Evolutionary conservation across 2,797 vertebrate species (phyloP), one percentile per base, ranked within the genome.

Genomic region (Artibeus lituratus): DNA sequence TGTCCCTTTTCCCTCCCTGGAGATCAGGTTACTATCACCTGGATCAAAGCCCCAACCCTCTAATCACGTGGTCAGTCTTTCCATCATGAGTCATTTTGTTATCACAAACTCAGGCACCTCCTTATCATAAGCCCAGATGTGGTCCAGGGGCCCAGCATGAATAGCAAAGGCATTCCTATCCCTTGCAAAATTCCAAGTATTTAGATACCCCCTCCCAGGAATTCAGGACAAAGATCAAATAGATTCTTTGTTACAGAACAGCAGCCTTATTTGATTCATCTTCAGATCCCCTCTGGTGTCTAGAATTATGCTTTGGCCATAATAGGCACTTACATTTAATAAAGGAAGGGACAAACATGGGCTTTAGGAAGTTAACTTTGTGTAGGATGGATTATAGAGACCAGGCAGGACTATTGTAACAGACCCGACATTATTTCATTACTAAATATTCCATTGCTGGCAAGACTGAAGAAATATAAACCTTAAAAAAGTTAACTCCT

Each of bases 381-480:
- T 14, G 18, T n/a, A 81, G 47, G 26, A 59, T 51, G 35, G 29
- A 80, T 80, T 87, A 32, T n/a, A 74, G 42, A 90, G 26, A 88
- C 24, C 65, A 90, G 77, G 51, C 51, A 65, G 84, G 44, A 55
- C 18, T 78, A 53, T 14, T 70, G 24, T 57, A 73, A 47, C 3
- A 78, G 73, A 87, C 35, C 14, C 51, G 49, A 32, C n/a, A 21
- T 29, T 80, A 70, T 77, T 95, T 94, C 44, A 26, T 8, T 69
- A 57, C 49, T 85, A 53, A 82, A 69, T 93, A 82, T 55, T 86
- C 76, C 53, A n/a, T 73, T 76, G 24, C 77, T 49, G 67, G 53
- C 90, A 18, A 91, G 21, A 81, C 29, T 73, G 67, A 88, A 87
- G 91, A 95, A 83, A 90, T 65, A 76, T 9, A 80, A 69, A 47